These are phyloP conservation scores for Eustalomyia histrio DNA, from an alignment of 2,888 invertebrate species.

Conservation along the genomic window DNA sequence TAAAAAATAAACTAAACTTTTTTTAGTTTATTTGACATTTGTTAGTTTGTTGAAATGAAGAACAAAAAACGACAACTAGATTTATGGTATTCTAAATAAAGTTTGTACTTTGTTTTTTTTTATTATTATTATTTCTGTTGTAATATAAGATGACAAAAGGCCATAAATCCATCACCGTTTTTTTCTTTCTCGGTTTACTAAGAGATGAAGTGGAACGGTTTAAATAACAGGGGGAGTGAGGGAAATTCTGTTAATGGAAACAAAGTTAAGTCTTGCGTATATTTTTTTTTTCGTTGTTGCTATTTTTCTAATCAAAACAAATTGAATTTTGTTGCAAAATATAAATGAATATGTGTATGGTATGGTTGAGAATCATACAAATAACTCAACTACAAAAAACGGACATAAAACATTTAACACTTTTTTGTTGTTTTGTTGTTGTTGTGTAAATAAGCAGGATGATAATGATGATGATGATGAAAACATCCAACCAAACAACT, in stretches of 20 bases:
- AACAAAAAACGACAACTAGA: background rate
- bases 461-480: background rate
- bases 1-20: constrained; percentile 4
- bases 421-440: background rate
- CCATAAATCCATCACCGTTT: constrained; percentile 25
- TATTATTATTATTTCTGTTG: background rate
- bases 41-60: background rate
- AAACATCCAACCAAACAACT: background rate
- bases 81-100: constrained; percentile 30
- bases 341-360: constrained; percentile 1
- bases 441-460: background rate
- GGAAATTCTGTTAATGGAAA: background rate
- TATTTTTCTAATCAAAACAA: constrained; percentile 44
- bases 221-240: background rate
- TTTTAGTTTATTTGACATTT: background rate
- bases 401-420: constrained; percentile 35
- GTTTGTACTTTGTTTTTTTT: background rate
- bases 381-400: background rate
- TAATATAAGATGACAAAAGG: constrained; percentile 14
- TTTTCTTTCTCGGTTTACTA: background rate
- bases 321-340: constrained; percentile 44
- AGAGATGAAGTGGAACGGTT: background rate
- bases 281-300: constrained; percentile 1
- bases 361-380: background rate
- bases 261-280: constrained; percentile 21